Conservation (phyloP, 2,888 invertebrate genomes). For the Lamproptera curius region DNA sequence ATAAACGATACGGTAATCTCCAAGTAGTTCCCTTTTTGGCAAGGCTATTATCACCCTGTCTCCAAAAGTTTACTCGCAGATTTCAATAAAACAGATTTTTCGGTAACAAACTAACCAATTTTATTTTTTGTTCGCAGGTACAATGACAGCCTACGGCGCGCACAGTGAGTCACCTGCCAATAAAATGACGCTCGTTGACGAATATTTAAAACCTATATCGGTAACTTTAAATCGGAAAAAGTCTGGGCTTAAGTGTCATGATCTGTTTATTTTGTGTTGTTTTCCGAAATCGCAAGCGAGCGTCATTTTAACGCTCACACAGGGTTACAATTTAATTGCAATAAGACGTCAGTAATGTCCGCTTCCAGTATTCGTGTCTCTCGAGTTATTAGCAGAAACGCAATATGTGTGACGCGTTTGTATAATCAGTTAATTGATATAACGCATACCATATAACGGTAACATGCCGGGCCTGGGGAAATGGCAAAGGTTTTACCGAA, state of each 20-base stretch:
- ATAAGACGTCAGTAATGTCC: slow-evolving; percentile 3
- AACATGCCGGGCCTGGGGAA: slow-evolving; percentile 1
- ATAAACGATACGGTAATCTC: no score
- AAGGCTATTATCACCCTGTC: no score
- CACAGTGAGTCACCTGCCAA: slow-evolving; percentile 62
- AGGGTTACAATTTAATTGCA: slow-evolving; percentile 9
- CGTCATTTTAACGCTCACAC: slow-evolving; percentile 12
- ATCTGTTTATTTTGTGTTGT: no score
- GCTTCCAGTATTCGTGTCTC: slow-evolving; percentile 1
- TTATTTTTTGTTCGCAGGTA: slow-evolving; percentile 64
- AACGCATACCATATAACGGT: slow-evolving; percentile 2
- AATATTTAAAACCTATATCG: slow-evolving; percentile 20
- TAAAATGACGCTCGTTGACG: slow-evolving; percentile 53
- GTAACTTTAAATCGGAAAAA: no score
- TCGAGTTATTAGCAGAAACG: slow-evolving; percentile 9
- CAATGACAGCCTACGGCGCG: slow-evolving; percentile 62
- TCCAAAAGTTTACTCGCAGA: no score
- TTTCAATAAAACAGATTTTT: no score
- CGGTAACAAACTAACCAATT: slow-evolving; percentile 40
- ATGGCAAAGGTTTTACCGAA: no score
- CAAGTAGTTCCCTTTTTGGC: no score
- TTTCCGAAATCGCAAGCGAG: neutral
- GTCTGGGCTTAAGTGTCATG: no score
- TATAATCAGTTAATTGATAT: slow-evolving; percentile 15
- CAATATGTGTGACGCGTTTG: slow-evolving; percentile 13